Base-by-base conservation (phyloP, 2,888 invertebrate genomes). In the Pterostichus niger region DNA sequence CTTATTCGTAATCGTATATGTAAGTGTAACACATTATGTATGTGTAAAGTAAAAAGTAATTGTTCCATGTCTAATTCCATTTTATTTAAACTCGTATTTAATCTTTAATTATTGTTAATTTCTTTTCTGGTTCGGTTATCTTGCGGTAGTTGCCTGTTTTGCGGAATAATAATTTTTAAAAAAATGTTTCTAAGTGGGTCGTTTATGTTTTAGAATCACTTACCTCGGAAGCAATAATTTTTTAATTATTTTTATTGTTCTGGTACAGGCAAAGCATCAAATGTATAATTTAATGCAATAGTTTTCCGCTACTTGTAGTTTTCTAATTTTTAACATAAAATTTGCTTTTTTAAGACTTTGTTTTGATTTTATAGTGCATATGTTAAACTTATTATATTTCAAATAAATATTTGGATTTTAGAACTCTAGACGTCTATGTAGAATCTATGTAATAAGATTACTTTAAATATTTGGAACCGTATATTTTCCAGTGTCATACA, bases 51-150 rank as follows among this genome's bases (percentile, higher is more conserved):
- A 31, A 64, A 61, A 79, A 49, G 13, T 46, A 64, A 79, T 79
- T 79, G 64, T 79, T 49, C 68, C 64, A 79, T 79, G 44, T 79
- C 79, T 64, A 79, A 79, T 49, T 79, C 46, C 49, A 68, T 52
- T 64, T 79, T 79, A 49, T 79, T 52, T 76, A 52, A 54, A 54
- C 49, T 49, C 52, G 35, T 15, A 33, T 54, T 76, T 79, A 49
- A 61, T 61, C 61, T 52, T 79, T 68, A 79, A 79, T 79, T 79
- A 61, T 44, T 64, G 64, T 79, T 79, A 79, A 79, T 79, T 79
- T 68, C 7, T 49, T 79, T 68, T 79, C 61, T 68, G 79, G 64
- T 64, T 79, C 46, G 68, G 33, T 79, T 68, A 24, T 33, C 79
- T 79, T 79, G 35, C 79, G 79, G 79, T 79, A 52, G 68, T 79